phyloP scores from a whole-genome alignment of 2,888 invertebrate genomes.

The Dorcus hopei region DNA sequence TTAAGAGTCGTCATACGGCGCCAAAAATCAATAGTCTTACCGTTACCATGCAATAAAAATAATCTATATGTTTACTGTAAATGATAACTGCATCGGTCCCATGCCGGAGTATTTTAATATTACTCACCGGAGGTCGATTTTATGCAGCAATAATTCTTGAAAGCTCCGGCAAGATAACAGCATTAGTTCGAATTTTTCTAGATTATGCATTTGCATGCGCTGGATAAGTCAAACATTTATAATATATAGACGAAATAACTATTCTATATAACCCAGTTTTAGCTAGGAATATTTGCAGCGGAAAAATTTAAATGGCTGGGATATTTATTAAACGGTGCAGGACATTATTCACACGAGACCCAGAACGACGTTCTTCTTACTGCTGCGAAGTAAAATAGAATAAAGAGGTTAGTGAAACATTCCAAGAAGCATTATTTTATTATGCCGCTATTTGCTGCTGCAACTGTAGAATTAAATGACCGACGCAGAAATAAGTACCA shows the following conservation, averaged over 20 bases:
- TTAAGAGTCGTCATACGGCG: too few species aligned
- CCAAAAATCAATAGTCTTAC: too few species aligned
- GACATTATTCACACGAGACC: not conserved
- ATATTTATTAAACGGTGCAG: not conserved
- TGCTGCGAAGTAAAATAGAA: not conserved
- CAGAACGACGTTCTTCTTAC: not conserved
- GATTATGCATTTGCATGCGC: not conserved
- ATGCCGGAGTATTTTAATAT: too few species aligned
- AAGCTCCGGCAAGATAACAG: not conserved
- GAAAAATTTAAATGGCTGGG: not conserved
- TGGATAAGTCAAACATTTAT: not conserved
- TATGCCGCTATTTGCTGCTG: not conserved
- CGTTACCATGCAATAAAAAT: too few species aligned
- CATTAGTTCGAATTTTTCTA: not conserved
- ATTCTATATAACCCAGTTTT: not conserved
- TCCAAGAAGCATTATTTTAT: too few species aligned
- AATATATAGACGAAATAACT: not conserved
- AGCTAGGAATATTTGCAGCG: not conserved
- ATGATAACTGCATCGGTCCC: too few species aligned
- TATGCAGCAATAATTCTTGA: too few species aligned
- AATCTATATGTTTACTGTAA: too few species aligned
- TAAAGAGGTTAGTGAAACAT: too few species aligned
- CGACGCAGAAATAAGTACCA: slow-evolving; percentile 3
- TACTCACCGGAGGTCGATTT: too few species aligned
- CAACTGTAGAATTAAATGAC: not conserved